phyloP scores from a whole-genome alignment of 2,797 vertebrate species.

The Muraenolepis orangiensis region DNA sequence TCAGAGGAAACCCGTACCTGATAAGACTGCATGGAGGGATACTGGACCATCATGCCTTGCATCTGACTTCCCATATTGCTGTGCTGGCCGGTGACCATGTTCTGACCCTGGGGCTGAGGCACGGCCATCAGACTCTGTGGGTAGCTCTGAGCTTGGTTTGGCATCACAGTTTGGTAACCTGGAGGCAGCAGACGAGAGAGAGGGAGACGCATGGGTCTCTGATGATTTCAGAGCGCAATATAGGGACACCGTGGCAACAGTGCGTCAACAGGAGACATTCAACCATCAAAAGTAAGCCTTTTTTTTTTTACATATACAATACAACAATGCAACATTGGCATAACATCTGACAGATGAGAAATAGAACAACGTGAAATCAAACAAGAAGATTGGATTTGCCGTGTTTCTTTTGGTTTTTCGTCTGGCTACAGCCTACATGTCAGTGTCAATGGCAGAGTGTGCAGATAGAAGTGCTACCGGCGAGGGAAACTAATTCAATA shows the following conservation, averaged over 20 bases:
- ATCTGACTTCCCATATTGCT: slow-evolving; percentile 80
- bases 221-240: neutral
- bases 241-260: neutral
- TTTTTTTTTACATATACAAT: neutral
- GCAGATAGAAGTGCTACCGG: slow-evolving; percentile 17
- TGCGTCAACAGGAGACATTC: neutral
- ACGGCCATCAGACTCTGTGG: slow-evolving; percentile 78
- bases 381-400: neutral
- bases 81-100: slow-evolving; percentile 77
- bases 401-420: neutral
- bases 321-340: neutral
- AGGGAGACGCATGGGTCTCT: neutral
- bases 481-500: slow-evolving; percentile 7
- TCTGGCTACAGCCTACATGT: slow-evolving; percentile 23
- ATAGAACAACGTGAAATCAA: neutral
- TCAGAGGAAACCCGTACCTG: slow-evolving; percentile 69
- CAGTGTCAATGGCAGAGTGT: slow-evolving; percentile 47
- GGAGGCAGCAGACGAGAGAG: slow-evolving; percentile 10
- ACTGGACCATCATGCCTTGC: slow-evolving; percentile 85
- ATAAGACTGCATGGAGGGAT: slow-evolving; percentile 83
- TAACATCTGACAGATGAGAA: neutral
- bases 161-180: slow-evolving; percentile 84
- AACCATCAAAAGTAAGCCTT: neutral
- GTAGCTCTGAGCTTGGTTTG: slow-evolving; percentile 84
- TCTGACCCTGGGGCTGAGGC: slow-evolving; percentile 78